Conservation (phyloP, 2,888 invertebrate species). For the Dryococelus australis region DNA sequence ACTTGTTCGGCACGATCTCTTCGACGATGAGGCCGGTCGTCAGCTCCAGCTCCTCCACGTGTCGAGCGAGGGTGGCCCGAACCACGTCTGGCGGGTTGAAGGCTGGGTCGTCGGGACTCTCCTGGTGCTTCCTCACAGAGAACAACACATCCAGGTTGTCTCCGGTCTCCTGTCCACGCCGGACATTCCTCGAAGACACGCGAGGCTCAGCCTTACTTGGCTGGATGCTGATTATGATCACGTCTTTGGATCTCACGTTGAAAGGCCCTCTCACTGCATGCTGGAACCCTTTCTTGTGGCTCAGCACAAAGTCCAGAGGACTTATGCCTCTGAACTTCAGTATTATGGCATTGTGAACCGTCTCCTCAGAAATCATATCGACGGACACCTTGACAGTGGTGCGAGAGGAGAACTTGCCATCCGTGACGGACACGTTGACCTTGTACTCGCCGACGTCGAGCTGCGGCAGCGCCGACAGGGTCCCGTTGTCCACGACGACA, state of each 20-base stretch:
- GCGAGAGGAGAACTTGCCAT: constrained; percentile 23
- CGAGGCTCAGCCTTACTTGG: not conserved
- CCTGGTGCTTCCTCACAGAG: constrained; percentile 55
- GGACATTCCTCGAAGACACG: constrained; percentile 23
- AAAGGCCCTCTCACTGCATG: constrained; percentile 55
- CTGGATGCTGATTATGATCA: constrained; percentile 63
- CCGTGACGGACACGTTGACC: constrained; percentile 26
- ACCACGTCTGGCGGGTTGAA: constrained; percentile 45
- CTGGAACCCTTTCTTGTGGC: constrained; percentile 56
- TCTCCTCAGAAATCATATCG: not conserved
- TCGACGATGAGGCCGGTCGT: constrained; percentile 53
- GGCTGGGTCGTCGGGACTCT: not conserved
- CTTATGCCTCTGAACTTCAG: constrained; percentile 53
- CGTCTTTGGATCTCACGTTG: constrained; percentile 57
- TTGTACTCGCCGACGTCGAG: constrained; percentile 24
- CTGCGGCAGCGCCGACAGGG: not conserved
- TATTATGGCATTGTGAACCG: not conserved
- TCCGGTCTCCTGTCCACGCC: constrained; percentile 37
- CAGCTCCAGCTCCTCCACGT: constrained; percentile 51
- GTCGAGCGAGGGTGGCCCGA: constrained; percentile 53
- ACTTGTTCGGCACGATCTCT: constrained; percentile 56
- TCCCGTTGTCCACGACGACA: not conserved
- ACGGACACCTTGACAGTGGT: constrained; percentile 20
- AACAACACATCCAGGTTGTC: constrained; percentile 59
- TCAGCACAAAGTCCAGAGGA: constrained; percentile 60